Base-by-base conservation (phyloP, 2,888 invertebrate species). In the Thecophora atra region DNA sequence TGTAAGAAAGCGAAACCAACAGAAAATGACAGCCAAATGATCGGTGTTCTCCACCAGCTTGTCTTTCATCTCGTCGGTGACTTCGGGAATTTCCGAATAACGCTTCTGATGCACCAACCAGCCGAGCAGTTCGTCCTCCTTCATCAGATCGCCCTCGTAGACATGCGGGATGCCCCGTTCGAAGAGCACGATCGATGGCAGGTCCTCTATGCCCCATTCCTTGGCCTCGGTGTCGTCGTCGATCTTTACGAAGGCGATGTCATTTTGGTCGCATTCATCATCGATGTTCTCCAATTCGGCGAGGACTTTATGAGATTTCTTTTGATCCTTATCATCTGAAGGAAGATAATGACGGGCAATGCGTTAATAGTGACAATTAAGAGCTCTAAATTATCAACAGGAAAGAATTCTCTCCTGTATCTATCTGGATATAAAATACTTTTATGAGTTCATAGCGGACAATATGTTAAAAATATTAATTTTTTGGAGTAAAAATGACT, bases 21-120 rank as follows among this genome's bases (percentile, higher is more conserved):
- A 96, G 86, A 97, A 97, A 79, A 96, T 91, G 77, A 96, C 96
- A 70, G 96, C 96, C 77, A 97, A 89, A 83, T 91, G 95, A 72
- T 92, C 90, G 28, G 93, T 91, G 67, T 88, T 91, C 77, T 94
- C 94, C 75, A 97, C 92, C 56, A 97, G 89, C 83, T 94, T 93
- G 79, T 96, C 96, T 90, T 97, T 93, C 94, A 96, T 96, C 88
- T 96, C 95, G 83, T 96, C 94, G 11, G 96, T 96, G 26, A 97
- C 91, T 87, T 95, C 95, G 63, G 96, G 95, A 79, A 96, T 96
- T 88, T 96, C 95, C 72, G 93, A 93, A 84, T 95, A 94, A 76
- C 94, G 91, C 84, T 95, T 95, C 83, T 97, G 96, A 85, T 96
- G 95, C 30, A 96, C 88, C 78, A 97, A 87, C 97, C 97, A 97